These are phyloP conservation scores for Fopius arisanus DNA, from an alignment of 1,140 invertebrate species.

Conservation along the genomic window DNA sequence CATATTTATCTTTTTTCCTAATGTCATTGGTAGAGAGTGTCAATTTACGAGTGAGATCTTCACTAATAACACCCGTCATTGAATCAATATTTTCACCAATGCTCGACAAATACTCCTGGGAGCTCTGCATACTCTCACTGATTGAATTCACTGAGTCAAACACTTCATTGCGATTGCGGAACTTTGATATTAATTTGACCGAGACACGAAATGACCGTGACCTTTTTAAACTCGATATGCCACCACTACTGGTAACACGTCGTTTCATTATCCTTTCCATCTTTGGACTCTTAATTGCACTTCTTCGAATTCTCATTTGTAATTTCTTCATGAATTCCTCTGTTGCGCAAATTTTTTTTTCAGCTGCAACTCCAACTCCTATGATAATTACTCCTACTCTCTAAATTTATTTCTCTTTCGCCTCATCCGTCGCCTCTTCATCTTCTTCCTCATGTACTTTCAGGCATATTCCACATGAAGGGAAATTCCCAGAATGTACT, in stretches of 20 bases:
- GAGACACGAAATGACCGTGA: conserved; percentile 78
- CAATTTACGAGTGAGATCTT: not conserved
- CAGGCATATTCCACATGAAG: not conserved
- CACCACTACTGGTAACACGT: conserved; percentile 35
- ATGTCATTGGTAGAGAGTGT: not conserved
- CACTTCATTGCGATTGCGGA: conserved; percentile 47
- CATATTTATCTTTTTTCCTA: not conserved
- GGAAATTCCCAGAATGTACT: not conserved
- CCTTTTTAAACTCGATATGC: conserved; percentile 64
- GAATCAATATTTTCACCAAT: not conserved
- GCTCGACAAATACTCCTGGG: conserved; percentile 1
- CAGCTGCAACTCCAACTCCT: no score
- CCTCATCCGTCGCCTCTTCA: not conserved
- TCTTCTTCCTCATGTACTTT: not conserved
- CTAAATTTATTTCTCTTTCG: not conserved
- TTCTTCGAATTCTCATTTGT: conserved; percentile 60
- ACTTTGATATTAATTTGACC: conserved; percentile 69
- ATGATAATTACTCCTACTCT: not conserved
- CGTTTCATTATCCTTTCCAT: conserved; percentile 51
- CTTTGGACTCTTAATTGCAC: conserved; percentile 44
- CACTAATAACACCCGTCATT: not conserved
- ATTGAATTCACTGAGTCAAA: conserved; percentile 27
- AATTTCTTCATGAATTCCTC: not conserved
- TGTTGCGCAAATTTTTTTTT: not conserved
- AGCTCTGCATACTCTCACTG: conserved; percentile 26